Conservation (phyloP, 2,113 vertebrate species). For the Alethe diademata region DNA sequence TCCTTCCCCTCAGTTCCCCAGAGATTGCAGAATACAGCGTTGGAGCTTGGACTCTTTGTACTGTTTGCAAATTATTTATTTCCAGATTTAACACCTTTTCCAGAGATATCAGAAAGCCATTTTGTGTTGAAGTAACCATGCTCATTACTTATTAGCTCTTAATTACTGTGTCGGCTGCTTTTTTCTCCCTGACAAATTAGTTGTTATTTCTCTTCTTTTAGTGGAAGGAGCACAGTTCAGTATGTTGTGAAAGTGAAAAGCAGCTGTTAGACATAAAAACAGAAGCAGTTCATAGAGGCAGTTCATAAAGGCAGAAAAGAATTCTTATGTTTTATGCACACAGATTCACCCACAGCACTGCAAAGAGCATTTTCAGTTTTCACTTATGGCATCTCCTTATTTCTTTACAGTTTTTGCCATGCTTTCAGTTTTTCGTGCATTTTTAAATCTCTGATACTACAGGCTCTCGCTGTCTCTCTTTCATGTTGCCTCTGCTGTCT, state of each 20-base stretch:
- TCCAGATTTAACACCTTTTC: not conserved
- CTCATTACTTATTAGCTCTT: not conserved
- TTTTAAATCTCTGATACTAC: not conserved
- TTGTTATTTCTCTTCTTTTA: not conserved
- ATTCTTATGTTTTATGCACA: not conserved
- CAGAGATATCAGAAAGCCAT: not conserved
- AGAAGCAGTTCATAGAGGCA: not conserved
- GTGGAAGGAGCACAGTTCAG: not conserved
- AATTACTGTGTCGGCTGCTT: not conserved
- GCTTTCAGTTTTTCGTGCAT: not conserved
- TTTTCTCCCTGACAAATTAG: not conserved
- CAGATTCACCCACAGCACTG: not conserved
- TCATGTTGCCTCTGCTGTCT: not conserved
- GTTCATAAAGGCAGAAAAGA: not conserved
- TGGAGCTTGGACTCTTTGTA: not conserved
- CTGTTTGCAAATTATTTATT: not conserved
- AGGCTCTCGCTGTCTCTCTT: not conserved
- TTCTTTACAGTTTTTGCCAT: not conserved
- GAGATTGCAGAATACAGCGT: fast-evolving
- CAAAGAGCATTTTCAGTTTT: not conserved
- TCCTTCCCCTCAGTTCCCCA: not conserved
- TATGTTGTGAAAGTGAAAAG: not conserved
- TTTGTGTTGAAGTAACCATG: not conserved
- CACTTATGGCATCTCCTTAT: not conserved
- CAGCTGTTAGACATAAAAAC: not conserved